These are phyloP conservation scores for Hafferia zeledoni DNA, from an alignment of 2,797 vertebrate genomes.

Conservation along the genomic window DNA sequence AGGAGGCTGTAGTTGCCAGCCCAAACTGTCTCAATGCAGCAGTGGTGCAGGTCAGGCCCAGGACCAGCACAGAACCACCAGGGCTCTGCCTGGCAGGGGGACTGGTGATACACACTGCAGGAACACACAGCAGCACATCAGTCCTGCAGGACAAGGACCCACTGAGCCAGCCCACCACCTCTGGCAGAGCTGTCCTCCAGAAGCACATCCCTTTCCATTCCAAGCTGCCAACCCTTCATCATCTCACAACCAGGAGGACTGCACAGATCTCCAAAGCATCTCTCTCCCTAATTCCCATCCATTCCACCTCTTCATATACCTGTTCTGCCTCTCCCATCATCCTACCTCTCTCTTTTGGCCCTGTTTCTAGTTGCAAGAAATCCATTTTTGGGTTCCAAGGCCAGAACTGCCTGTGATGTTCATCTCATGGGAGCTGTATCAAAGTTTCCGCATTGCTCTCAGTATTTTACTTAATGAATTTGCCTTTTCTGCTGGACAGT, in stretches of 20 bases:
- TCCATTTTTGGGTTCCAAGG: background rate
- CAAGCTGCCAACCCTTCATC: background rate
- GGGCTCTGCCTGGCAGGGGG: background rate
- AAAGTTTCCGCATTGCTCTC: background rate
- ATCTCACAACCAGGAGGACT: fast-evolving
- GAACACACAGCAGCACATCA: background rate
- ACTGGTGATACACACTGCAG: background rate
- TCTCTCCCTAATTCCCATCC: background rate
- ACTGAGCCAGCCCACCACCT: background rate
- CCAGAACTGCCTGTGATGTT: background rate
- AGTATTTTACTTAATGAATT: background rate
- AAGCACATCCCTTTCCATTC: fast-evolving
- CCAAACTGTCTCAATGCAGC: background rate
- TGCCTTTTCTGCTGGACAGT: background rate
- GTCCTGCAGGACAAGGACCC: background rate
- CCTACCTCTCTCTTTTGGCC: background rate
- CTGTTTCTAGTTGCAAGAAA: background rate
- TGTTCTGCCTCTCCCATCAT: background rate
- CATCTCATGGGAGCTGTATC: background rate
- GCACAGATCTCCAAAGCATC: background rate
- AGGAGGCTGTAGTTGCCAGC: background rate
- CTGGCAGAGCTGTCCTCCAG: background rate
- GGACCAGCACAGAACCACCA: background rate
- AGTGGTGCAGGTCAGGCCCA: background rate
- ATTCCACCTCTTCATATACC: fast-evolving